Base-by-base conservation (phyloP, 2,888 invertebrate species). In the Orgyia antiqua region DNA sequence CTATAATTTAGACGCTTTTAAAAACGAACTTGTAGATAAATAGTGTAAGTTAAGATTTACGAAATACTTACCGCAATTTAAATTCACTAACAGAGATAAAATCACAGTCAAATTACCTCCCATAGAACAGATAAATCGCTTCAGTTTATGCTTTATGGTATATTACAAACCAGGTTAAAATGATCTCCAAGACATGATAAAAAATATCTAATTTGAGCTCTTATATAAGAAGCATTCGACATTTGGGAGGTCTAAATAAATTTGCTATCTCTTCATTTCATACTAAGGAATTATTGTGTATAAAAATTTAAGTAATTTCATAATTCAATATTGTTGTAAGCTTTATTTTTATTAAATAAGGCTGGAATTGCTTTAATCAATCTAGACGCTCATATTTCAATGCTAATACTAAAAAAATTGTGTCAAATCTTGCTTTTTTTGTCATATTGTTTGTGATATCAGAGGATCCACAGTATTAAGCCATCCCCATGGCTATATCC, bases 161-260 rank as follows among this genome's bases (percentile, higher is more conserved):
- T 13, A 37, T 27, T 4, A 4, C 10, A 8, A 36, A 32, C 65
- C 58, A 57, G 15, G 36, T 33, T 39, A 33, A 30, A 31, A 35
- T 41, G 66, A 58, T 39, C 63, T 39, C 54, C 55, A 61, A 62
- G 42, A 32, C 47, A 39, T 39, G 49, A 45, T 42, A 45, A 44
- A 46, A 53, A 45, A 36, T 6, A 9, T 24, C 27, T 18, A 42
- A 43, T 38, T 40, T 30, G 23, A 35, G 33, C 24, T 31, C 29
- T 24, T 30, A 37, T 29, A 28, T 33, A 29, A 6, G 17, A 24
- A 27, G 11, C 17, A 13, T 32, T 36, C 25, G 34, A 12, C 24
- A 13, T 24, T 18, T 12, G 26, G 36, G 10, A 41, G 50, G 18
- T 52, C 56, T 29, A 36, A 21, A 3, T 19, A 46, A 35, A 28